Evolutionary conservation across 1,140 invertebrate genomes (phyloP).

Genomic region (Penaeus indicus): DNA sequence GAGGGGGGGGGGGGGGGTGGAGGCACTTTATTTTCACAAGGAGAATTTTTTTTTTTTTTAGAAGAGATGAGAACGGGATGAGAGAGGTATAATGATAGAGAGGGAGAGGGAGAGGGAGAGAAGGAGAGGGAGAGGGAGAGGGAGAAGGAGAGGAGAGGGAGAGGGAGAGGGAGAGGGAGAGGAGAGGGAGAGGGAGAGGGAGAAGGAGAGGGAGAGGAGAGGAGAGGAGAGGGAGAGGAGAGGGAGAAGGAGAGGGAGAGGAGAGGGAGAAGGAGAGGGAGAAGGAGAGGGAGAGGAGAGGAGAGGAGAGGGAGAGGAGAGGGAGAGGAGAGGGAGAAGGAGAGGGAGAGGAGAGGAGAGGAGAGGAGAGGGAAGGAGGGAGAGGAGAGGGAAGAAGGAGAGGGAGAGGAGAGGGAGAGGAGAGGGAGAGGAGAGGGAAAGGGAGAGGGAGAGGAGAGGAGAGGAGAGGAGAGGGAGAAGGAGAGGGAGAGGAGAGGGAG

Average conservation of each 20-base stretch:
- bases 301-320: neutral
- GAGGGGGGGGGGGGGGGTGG: too few relatives aligned
- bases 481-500: neutral
- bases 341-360: conserved; percentile 8
- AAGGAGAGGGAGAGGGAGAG: conserved; percentile 9
- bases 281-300: neutral
- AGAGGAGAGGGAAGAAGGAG: neutral
- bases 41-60: too few relatives aligned
- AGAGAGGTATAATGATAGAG: too few relatives aligned
- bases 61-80: too few relatives aligned
- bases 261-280: neutral
- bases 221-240: neutral
- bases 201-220: neutral
- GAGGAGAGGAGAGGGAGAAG: neutral
- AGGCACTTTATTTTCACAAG: too few relatives aligned
- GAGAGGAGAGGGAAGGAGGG: neutral
- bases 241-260: neutral
- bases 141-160: conserved; percentile 9
- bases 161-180: too few relatives aligned
- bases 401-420: neutral
- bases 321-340: neutral
- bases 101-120: conserved; percentile 9
- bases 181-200: conserved; percentile 3
- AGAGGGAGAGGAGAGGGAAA: neutral
- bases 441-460: neutral